A percentile compares a stretch with the other conserved stretches of the same genome.
phyloP scores from a whole-genome alignment of 2,797 vertebrate species.

The Liparis tanakae region DNA sequence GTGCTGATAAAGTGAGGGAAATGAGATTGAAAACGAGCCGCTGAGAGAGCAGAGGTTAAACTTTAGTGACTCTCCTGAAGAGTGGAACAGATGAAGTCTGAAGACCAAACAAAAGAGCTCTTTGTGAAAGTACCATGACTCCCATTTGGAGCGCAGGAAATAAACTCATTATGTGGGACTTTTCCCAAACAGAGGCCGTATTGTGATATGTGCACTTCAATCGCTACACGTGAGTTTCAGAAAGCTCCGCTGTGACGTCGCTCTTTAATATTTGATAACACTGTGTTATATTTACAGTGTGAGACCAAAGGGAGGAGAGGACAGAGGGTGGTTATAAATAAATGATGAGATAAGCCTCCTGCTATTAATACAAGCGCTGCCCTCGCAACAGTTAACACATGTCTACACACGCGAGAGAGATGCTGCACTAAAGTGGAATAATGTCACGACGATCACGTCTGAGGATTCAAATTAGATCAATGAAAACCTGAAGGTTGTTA shows the following conservation, averaged over 20 bases:
- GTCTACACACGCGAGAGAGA: slow-evolving; percentile 20
- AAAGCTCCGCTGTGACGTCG: slow-evolving; percentile 4
- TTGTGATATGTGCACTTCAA: slow-evolving; percentile 12
- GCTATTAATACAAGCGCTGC: slow-evolving; percentile 30
- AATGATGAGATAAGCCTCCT: slow-evolving; percentile 55
- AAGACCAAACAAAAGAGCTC: slow-evolving; percentile 14
- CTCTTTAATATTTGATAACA: slow-evolving; percentile 65
- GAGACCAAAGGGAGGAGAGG: slow-evolving; percentile 43
- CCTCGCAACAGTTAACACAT: slow-evolving; percentile 22
- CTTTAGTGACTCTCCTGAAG: background rate
- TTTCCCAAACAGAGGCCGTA: background rate
- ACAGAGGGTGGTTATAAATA: slow-evolving; percentile 58
- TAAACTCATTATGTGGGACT: slow-evolving; percentile 1
- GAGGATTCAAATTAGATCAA: background rate
- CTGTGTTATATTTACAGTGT: slow-evolving; percentile 63
- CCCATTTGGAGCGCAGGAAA: slow-evolving; percentile 18
- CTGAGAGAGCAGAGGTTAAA: background rate
- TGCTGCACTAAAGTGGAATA: background rate
- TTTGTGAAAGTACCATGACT: slow-evolving; percentile 30
- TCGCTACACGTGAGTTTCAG: slow-evolving; percentile 6
- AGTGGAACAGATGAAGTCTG: slow-evolving; percentile 7
- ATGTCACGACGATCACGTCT: slow-evolving; percentile 8
- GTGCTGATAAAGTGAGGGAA: slow-evolving; percentile 30
- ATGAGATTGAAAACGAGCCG: slow-evolving; percentile 8
- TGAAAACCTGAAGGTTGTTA: background rate